phyloP scores from a whole-genome alignment of 1,140 invertebrate genomes.

The Sminthurinus signatus region DNA sequence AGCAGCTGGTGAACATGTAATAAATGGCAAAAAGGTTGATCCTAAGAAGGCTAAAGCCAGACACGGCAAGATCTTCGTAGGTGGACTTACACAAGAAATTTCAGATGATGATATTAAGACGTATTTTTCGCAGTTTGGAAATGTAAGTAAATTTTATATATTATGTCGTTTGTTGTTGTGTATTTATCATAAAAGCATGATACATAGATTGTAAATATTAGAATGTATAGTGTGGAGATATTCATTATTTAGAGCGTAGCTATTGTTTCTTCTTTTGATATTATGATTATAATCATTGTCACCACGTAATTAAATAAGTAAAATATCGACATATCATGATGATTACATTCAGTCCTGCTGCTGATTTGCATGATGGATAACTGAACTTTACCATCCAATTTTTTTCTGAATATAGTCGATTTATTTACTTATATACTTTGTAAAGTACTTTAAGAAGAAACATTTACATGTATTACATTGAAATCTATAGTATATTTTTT shows the following conservation, averaged over 20 bases:
- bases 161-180: too few relatives aligned
- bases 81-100: conserved; percentile 80
- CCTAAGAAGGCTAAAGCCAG: conserved; percentile 90
- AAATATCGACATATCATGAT: conserved; percentile 9
- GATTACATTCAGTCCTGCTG: conserved; percentile 36
- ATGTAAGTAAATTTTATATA: too few relatives aligned
- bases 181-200: too few relatives aligned
- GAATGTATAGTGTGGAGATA: too few relatives aligned
- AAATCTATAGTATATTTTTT: too few relatives aligned
- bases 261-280: too few relatives aligned
- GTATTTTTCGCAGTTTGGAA: conserved; percentile 85
- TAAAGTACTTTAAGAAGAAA: too few relatives aligned
- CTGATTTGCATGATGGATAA: conserved; percentile 30
- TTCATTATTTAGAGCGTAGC: too few relatives aligned
- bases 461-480: too few relatives aligned
- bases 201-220: too few relatives aligned
- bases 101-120: conserved; percentile 86
- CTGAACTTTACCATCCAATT: conserved; percentile 24
- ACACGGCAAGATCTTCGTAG: conserved; percentile 91
- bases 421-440: background rate
- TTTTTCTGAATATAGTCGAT: conserved; percentile 14
- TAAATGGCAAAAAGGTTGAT: conserved; percentile 90
- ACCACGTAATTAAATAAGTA: background rate
- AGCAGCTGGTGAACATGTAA: conserved; percentile 74
- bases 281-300: conserved; percentile 24